Evolutionary conservation across 2,888 invertebrate species (phyloP).

Genomic region (Agrenia bidenticulata): DNA sequence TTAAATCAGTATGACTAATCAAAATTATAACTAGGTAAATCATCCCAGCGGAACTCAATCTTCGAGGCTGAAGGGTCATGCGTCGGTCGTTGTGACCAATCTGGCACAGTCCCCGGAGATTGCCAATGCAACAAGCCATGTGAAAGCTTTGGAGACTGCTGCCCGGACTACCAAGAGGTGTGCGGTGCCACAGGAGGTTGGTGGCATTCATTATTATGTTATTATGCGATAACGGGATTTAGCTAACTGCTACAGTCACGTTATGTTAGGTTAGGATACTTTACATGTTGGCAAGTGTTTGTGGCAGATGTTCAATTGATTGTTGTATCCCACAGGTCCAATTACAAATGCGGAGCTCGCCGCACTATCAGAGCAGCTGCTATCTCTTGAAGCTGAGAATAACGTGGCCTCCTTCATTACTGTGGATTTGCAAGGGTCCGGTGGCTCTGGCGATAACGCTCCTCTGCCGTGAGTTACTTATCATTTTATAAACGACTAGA

Average conservation of each 20-base stretch:
- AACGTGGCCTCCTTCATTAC: conserved; percentile 70
- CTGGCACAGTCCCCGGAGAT: conserved; percentile 29
- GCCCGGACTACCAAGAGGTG: not conserved
- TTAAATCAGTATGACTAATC: too few species aligned
- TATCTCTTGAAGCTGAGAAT: conserved; percentile 68
- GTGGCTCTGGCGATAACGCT: conserved; percentile 70
- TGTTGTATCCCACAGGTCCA: too few species aligned
- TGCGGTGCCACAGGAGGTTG: not conserved
- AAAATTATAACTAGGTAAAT: too few species aligned
- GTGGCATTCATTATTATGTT: too few species aligned
- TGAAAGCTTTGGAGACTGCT: conserved; percentile 37
- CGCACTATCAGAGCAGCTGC: conserved; percentile 69
- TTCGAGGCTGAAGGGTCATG: conserved; percentile 30
- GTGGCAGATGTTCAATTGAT: too few species aligned
- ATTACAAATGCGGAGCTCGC: conserved; percentile 67
- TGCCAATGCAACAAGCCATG: conserved; percentile 45
- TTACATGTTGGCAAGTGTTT: too few species aligned
- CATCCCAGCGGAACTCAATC: too few species aligned
- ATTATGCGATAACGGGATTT: too few species aligned
- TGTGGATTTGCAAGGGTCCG: conserved; percentile 72
- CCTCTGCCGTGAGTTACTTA: conserved; percentile 75
- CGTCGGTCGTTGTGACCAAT: conserved; percentile 36
- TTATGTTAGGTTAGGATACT: too few species aligned
- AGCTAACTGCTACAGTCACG: too few species aligned
- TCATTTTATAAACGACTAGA: too few species aligned